Conservation (phyloP, 2,888 invertebrate genomes). For the Drosophila conformis region DNA sequence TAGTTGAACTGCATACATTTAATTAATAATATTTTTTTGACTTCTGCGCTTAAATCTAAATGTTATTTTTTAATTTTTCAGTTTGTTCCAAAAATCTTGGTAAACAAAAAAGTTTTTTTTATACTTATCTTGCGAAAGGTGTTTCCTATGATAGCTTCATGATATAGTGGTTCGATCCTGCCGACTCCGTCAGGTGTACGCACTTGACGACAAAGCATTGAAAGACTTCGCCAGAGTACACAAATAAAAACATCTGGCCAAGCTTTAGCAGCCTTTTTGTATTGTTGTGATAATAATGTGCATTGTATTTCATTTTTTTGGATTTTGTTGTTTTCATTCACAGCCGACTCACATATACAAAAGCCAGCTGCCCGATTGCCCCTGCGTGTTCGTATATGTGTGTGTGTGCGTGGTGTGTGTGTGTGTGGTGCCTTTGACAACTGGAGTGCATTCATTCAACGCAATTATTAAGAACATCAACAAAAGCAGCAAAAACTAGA, state of each 20-base stretch:
- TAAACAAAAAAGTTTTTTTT: background rate
- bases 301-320: slow-evolving; percentile 44
- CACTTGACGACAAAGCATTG: slow-evolving; percentile 6
- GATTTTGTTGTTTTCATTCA: slow-evolving; percentile 20
- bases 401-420: slow-evolving; percentile 24
- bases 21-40: background rate
- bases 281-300: slow-evolving; percentile 41
- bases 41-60: background rate
- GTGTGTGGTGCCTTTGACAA: slow-evolving; percentile 36
- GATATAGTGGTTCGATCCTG: background rate
- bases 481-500: background rate
- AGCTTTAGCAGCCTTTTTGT: slow-evolving; percentile 14
- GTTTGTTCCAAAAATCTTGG: background rate
- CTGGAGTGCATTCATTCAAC: slow-evolving; percentile 68
- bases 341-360: slow-evolving; percentile 47
- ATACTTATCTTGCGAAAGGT: background rate
- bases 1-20: background rate
- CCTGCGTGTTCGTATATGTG: slow-evolving; percentile 6
- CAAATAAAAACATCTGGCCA: slow-evolving; percentile 27
- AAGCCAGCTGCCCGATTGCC: slow-evolving; percentile 27
- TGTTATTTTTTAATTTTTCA: background rate
- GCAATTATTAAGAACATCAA: slow-evolving; percentile 51
- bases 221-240: background rate
- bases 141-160: background rate
- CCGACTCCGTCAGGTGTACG: background rate